Evolutionary conservation across 2,797 vertebrate genomes (phyloP).

Genomic region (Falco rusticolus): DNA sequence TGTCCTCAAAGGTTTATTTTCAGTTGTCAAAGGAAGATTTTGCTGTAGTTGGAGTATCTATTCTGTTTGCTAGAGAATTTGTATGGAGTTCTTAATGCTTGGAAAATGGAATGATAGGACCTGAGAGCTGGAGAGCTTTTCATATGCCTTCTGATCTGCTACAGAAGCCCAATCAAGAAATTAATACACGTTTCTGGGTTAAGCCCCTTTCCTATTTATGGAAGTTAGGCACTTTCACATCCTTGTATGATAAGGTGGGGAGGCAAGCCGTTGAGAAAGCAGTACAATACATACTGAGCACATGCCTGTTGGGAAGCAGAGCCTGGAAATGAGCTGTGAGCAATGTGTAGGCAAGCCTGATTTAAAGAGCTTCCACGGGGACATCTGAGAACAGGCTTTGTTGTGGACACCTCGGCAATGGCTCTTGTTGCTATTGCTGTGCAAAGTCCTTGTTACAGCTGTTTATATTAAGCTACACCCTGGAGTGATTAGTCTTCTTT

Average conservation of each 20-base stretch:
- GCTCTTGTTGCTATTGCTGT: neutral
- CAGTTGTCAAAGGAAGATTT: neutral
- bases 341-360: neutral
- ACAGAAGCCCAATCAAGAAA: neutral
- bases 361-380: neutral
- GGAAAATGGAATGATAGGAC: neutral
- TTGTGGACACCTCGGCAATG: neutral
- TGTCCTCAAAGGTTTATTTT: neutral
- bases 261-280: neutral
- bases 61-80: neutral
- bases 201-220: neutral
- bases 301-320: neutral
- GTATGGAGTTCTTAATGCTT: neutral
- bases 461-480: neutral
- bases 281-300: neutral
- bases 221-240: neutral
- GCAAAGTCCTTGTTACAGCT: neutral
- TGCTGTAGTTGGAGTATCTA: neutral
- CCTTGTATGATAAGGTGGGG: neutral
- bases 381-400: neutral
- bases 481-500: neutral
- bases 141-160: neutral
- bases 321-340: neutral
- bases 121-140: neutral
- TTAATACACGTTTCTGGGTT: neutral